These are phyloP conservation scores for Teleogryllus oceanicus DNA, from an alignment of 2,888 invertebrate species.

Conservation along the genomic window DNA sequence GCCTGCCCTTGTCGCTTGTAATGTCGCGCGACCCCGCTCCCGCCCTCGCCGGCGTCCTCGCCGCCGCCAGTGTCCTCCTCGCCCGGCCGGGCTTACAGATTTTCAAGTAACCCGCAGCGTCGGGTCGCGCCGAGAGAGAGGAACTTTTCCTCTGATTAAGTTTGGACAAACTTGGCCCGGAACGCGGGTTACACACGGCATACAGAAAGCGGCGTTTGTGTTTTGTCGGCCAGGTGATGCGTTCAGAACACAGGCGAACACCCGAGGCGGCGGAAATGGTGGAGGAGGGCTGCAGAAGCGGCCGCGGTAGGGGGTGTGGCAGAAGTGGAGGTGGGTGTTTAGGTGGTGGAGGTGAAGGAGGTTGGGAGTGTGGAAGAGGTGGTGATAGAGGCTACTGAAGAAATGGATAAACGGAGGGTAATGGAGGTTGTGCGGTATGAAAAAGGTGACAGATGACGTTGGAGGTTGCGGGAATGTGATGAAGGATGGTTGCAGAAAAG, in stretches of 20 bases:
- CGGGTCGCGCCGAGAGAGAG: background rate
- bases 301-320: background rate
- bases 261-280: no score
- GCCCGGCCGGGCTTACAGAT: conserved; percentile 20
- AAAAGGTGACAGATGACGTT: no score
- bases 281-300: background rate
- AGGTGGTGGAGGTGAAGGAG: no score
- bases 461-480: no score
- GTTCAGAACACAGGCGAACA: background rate
- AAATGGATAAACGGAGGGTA: no score
- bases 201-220: conserved; percentile 10
- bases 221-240: conserved; percentile 18
- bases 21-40: conserved; percentile 25
- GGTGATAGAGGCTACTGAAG: no score
- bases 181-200: conserved; percentile 18
- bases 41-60: background rate
- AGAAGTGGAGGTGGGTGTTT: background rate
- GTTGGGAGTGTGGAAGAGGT: no score
- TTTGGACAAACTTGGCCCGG: conserved; percentile 4
- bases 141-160: conserved; percentile 24
- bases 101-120: conserved; percentile 27
- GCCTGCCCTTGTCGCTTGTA: conserved; percentile 27
- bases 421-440: no score
- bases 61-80: background rate
- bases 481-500: no score